phyloP scores from a whole-genome alignment of 53 echinoderm and acorn worm genomes.

The Holothuria leucospilota region DNA sequence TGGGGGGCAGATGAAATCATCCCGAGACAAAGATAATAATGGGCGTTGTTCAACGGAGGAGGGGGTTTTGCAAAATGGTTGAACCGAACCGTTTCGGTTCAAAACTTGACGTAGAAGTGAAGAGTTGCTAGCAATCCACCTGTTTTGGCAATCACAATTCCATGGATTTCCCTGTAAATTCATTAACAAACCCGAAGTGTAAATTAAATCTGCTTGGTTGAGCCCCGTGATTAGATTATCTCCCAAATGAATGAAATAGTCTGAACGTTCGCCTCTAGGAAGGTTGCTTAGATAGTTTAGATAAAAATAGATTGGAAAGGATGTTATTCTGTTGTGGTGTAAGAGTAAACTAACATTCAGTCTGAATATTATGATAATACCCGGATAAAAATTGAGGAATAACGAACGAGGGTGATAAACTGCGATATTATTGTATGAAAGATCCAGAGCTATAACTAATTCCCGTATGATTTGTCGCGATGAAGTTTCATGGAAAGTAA shows the following conservation, averaged over 20 bases:
- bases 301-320: too few relatives aligned
- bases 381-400: background rate
- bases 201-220: background rate
- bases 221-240: background rate
- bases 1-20: background rate
- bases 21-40: background rate
- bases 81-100: background rate
- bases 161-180: slow-evolving; percentile 21
- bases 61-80: background rate
- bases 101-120: background rate
- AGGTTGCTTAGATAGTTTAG: too few relatives aligned
- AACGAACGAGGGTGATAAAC: too few relatives aligned
- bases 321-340: too few relatives aligned
- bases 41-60: background rate
- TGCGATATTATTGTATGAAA: slow-evolving; percentile 10
- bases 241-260: background rate
- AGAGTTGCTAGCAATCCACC: background rate
- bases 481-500: too few relatives aligned
- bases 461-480: too few relatives aligned
- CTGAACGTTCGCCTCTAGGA: too few relatives aligned
- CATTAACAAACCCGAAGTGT: background rate
- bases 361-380: background rate
- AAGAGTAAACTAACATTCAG: background rate
- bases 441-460: background rate
- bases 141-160: background rate